Base-by-base conservation (phyloP, 2,888 invertebrate genomes). In the Noctua pronuba region DNA sequence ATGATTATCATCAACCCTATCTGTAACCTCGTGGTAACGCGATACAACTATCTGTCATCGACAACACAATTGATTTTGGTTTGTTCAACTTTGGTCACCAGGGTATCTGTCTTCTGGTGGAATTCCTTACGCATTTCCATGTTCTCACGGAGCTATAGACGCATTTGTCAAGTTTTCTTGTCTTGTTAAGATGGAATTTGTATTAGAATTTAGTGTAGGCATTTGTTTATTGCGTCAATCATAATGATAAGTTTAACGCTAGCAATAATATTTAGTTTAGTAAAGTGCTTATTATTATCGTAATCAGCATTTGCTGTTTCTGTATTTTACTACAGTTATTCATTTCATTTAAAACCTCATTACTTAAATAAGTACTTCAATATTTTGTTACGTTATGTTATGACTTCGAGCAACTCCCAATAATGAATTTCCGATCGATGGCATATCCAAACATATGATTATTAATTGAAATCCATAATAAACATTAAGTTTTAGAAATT, bases 401-500 rank as follows among this genome's bases (percentile, higher is more conserved):
- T 80, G 70, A 85, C 79, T 86, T 82, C 77, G 71, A 88, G 88
- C 84, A 87, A 89, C 84, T 84, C 85, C 87, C 84, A 82, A 85
- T 90, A 92, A 92, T 88, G 83, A 90, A 88, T 90, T 90, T 86
- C 88, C 82, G 85, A 91, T 92, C 90, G 89, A 89, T 90, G 88
- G 79, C 86, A 80, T 85, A 89, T 82, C 86, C 90, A 92, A 92
- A 93, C 91, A 91, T 91, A 88, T 91, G 86, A 91, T 93, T 94
- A 93, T 92, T 93, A 93, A 93, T 93, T 91, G 69, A 89, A 91
- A 88, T 86, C 90, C 86, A 90, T 91, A 91, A 92, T 92, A 93
- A 93, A 93, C 92, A 94, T 94, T 92, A 93, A 91, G 90, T 92
- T 92, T 92, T 90, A 87, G 83, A 94, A 94, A 95, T 93, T 94